These are phyloP conservation scores for Epirrita christyi DNA, from an alignment of 2,888 invertebrate species.

Conservation along the genomic window DNA sequence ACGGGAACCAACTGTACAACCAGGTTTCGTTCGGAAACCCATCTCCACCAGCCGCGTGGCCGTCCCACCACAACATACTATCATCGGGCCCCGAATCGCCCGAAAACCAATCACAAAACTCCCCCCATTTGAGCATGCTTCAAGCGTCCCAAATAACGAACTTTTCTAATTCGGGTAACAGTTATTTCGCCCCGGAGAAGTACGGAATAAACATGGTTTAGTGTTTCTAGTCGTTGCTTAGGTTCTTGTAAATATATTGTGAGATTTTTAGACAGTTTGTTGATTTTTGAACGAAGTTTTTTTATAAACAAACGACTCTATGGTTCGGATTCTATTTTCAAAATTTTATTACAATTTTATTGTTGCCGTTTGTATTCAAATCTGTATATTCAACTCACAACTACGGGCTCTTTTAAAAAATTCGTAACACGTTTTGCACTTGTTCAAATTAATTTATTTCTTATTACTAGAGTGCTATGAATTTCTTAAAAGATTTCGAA, in stretches of 20 bases:
- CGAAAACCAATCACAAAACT: conserved; percentile 75
- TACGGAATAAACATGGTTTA: conserved; percentile 84
- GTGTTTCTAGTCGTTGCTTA: conserved; percentile 69
- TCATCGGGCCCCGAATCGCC: conserved; percentile 76
- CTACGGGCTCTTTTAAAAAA: conserved; percentile 43
- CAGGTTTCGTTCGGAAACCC: conserved; percentile 81
- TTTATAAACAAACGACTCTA: neutral
- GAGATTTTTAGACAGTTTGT: conserved; percentile 36
- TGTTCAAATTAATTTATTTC: conserved; percentile 34
- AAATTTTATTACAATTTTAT: too few relatives aligned
- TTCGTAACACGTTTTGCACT: conserved; percentile 29
- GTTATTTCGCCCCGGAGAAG: conserved; percentile 81
- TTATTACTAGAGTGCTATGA: conserved; percentile 36
- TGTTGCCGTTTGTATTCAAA: too few relatives aligned
- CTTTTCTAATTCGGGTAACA: conserved; percentile 80
- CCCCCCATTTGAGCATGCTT: conserved; percentile 77
- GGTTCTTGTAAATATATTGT: conserved; percentile 48
- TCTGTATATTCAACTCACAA: conserved; percentile 35
- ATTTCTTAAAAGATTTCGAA: conserved; percentile 44
- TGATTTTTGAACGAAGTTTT: conserved; percentile 30
- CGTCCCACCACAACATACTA: conserved; percentile 78
- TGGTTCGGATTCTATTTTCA: neutral
- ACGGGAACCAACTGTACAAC: conserved; percentile 80
- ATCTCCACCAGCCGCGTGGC: conserved; percentile 75
- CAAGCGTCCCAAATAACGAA: conserved; percentile 81